Conservation (phyloP, 2,797 vertebrate genomes). For the Muscicapa striata region DNA sequence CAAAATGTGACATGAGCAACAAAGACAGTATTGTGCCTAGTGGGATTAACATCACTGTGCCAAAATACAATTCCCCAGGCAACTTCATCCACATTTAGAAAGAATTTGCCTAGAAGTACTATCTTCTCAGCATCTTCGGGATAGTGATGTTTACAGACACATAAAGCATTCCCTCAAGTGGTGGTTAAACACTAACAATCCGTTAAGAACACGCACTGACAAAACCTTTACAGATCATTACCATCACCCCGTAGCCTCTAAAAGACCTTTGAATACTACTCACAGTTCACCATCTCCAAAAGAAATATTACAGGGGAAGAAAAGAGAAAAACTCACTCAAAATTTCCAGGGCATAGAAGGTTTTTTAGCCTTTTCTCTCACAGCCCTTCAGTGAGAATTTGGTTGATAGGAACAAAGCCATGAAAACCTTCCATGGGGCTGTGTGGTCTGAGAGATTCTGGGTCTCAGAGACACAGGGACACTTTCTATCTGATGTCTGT, state of each 20-base stretch:
- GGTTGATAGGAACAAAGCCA: not conserved
- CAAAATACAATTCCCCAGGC: not conserved
- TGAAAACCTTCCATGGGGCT: not conserved
- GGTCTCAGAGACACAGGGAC: not conserved
- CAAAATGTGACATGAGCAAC: not conserved
- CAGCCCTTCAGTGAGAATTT: not conserved
- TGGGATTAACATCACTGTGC: not conserved
- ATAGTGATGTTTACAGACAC: not conserved
- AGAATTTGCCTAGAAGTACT: slow-evolving; percentile 15
- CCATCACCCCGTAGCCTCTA: not conserved
- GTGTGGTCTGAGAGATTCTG: not conserved
- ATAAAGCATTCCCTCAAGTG: not conserved
- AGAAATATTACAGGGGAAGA: not conserved
- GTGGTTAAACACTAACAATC: slow-evolving; percentile 4
- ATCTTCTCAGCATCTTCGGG: not conserved
- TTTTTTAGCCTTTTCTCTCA: not conserved
- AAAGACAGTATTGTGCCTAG: not conserved
- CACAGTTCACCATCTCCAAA: not conserved
- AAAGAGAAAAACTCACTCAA: not conserved
- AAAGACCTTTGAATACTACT: not conserved
- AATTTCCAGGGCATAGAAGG: not conserved
- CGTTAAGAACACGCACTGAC: slow-evolving; percentile 4
- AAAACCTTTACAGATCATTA: slow-evolving; percentile 12
- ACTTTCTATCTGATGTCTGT: not conserved
- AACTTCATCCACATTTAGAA: not conserved